Percentiles rank a stretch among this genome's conserved stretches.
phyloP scores from a whole-genome alignment of 2,113 vertebrate genomes.

The Corythoichthys haematopterus region DNA sequence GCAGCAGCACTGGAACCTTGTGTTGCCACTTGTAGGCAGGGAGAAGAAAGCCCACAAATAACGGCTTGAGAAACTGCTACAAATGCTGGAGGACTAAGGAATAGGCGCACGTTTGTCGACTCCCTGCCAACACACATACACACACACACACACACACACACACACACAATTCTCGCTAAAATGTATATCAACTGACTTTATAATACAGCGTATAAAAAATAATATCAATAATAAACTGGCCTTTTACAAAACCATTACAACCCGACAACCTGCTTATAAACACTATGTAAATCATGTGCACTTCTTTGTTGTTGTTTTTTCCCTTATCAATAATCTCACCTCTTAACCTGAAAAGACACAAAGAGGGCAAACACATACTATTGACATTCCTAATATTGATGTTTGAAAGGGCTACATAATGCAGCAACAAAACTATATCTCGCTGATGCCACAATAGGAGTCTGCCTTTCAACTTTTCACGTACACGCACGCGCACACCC shows the following conservation, averaged over 20 bases:
- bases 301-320: not conserved
- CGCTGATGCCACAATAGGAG: constrained; percentile 50
- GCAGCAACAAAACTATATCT: constrained; percentile 23
- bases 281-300: not conserved
- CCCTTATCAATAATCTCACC: not conserved
- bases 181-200: not conserved
- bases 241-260: not conserved
- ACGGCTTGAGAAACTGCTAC: constrained; percentile 73
- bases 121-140: constrained; percentile 70
- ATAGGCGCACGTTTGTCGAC: constrained; percentile 80
- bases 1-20: constrained; percentile 76
- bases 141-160: constrained; percentile 1
- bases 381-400: constrained; percentile 29
- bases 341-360: constrained; percentile 1
- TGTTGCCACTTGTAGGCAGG: constrained; percentile 77
- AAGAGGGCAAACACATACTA: constrained; percentile 6
- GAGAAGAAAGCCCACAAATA: constrained; percentile 71
- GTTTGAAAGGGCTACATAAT: constrained; percentile 11
- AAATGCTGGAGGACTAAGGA: constrained; percentile 76
- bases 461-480: constrained; percentile 31
- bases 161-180: not conserved
- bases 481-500: not conserved
- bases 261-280: not conserved
- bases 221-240: not conserved
- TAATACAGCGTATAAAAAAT: not conserved